Evolutionary conservation across 2,888 invertebrate species (phyloP).

Genomic region (Nezara viridula): DNA sequence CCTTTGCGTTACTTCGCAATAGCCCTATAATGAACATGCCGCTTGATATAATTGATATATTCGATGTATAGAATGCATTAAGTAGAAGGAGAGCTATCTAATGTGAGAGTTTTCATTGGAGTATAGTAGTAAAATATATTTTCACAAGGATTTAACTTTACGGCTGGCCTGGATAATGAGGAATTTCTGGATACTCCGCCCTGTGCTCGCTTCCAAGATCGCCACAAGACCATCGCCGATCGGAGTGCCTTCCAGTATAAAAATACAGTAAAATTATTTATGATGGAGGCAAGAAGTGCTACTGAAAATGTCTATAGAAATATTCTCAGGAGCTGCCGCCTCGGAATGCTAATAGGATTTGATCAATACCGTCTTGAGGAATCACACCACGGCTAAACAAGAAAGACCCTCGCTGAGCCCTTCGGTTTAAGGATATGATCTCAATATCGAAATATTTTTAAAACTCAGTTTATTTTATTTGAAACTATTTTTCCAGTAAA

Average conservation of each 20-base stretch:
- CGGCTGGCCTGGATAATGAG: not conserved
- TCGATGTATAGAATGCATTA: too few relatives aligned
- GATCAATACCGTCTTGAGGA: conserved; percentile 49
- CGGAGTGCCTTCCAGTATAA: conserved; percentile 36
- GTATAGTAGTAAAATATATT: too few relatives aligned
- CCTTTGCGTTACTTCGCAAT: too few relatives aligned
- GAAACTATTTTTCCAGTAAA: not conserved
- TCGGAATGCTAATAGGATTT: conserved; percentile 50
- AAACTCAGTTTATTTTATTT: not conserved
- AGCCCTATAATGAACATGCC: too few relatives aligned
- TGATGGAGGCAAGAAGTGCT: conserved; percentile 18
- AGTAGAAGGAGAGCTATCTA: too few relatives aligned
- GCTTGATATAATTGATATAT: too few relatives aligned
- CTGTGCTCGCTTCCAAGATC: not conserved
- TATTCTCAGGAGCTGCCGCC: not conserved
- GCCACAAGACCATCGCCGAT: not conserved
- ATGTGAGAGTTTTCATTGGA: too few relatives aligned
- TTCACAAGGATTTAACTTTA: not conserved
- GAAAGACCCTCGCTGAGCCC: not conserved
- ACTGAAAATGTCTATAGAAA: conserved; percentile 41
- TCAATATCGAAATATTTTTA: not conserved
- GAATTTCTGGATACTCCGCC: not conserved
- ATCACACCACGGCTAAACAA: conserved; percentile 32
- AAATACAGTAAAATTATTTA: conserved; percentile 55
- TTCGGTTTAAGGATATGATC: not conserved